phyloP scores from a whole-genome alignment of 2,888 invertebrate species.

The Chrysolina oricalcia region DNA sequence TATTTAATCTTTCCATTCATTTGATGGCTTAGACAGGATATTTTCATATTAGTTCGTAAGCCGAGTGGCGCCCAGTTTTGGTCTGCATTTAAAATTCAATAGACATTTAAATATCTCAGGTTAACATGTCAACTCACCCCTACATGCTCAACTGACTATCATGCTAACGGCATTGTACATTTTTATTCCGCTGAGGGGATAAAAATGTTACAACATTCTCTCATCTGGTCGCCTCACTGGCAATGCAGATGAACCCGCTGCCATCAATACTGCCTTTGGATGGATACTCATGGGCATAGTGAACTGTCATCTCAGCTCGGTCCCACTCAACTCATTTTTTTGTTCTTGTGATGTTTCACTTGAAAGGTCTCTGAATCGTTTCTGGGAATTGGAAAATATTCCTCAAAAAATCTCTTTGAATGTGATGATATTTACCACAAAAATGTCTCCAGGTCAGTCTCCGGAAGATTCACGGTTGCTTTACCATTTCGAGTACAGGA shows the following conservation, averaged over 20 bases:
- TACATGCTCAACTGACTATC: too few species aligned
- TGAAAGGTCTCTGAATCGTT: neutral
- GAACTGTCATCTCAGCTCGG: neutral
- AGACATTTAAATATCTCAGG: too few species aligned
- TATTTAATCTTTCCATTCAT: too few species aligned
- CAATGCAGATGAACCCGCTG: neutral
- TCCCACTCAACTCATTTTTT: neutral
- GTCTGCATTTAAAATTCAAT: too few species aligned
- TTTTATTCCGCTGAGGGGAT: too few species aligned
- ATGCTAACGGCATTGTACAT: too few species aligned
- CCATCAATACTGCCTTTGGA: constrained; percentile 10
- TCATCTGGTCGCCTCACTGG: neutral
- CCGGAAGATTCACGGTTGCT: neutral
- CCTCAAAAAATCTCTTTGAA: neutral
- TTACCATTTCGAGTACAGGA: neutral
- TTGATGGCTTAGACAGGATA: too few species aligned
- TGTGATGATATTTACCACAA: neutral
- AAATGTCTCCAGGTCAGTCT: neutral
- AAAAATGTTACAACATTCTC: too few species aligned
- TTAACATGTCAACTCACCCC: too few species aligned
- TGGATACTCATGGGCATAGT: neutral
- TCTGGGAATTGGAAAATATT: constrained; percentile 2
- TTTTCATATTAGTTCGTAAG: too few species aligned
- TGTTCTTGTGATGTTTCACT: neutral
- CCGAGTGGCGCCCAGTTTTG: too few species aligned